Conservation (phyloP, 2,113 vertebrate species). For the Panthera uncia region DNA sequence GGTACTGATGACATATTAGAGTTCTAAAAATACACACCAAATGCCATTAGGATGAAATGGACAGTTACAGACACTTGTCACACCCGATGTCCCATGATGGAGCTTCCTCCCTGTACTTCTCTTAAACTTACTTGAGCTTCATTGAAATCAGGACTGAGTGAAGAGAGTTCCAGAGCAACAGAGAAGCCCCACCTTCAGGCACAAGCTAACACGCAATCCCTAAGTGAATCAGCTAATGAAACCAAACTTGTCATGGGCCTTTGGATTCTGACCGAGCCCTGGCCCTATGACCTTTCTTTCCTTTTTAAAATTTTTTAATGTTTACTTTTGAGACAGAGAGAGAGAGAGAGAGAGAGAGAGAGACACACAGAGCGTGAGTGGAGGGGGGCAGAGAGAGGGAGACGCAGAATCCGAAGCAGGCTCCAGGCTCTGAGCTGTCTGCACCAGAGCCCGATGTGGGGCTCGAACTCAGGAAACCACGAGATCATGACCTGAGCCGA, state of each 20-base stretch:
- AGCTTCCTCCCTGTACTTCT: constrained; percentile 68
- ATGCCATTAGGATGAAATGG: constrained; percentile 49
- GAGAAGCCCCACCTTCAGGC: not conserved
- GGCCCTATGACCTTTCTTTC: not conserved
- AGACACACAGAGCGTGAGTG: no score
- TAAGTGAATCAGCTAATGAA: not conserved
- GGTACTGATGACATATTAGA: not conserved
- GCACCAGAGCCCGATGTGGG: no score
- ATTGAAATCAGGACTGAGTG: constrained; percentile 4
- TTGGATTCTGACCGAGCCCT: no score
- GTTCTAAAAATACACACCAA: constrained; percentile 30
- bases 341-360: no score
- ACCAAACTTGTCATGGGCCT: not conserved
- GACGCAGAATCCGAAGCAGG: no score
- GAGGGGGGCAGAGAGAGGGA: no score
- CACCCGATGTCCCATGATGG: constrained; percentile 61
- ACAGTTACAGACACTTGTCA: constrained; percentile 66
- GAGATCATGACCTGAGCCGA: no score
- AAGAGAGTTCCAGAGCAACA: not conserved
- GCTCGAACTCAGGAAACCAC: no score
- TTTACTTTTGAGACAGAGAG: no score
- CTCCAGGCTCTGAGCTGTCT: no score
- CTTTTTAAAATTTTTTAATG: no score
- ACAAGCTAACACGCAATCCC: not conserved
- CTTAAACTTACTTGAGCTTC: constrained; percentile 68